Evolutionary conservation across 2,113 vertebrate species (phyloP).

Genomic region (Siniperca knerii): DNA sequence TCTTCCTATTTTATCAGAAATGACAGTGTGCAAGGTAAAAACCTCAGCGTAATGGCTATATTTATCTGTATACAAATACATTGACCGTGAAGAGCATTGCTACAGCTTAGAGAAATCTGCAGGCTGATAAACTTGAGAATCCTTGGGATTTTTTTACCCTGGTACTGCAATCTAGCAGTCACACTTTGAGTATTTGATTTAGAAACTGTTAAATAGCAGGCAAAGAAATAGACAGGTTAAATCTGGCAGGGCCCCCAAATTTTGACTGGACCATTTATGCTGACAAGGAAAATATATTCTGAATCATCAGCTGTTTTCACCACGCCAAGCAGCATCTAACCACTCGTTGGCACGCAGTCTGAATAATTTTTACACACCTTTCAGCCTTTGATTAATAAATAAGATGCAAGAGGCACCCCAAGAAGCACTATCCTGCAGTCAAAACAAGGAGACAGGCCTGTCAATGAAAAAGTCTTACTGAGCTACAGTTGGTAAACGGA

Average conservation of each 20-base stretch:
- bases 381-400: conserved; percentile 73
- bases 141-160: conserved; percentile 34
- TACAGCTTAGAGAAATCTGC: conserved; percentile 32
- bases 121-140: conserved; percentile 53
- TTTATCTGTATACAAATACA: conserved; percentile 58
- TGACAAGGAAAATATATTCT: conserved; percentile 71
- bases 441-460: conserved; percentile 66
- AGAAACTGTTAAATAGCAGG: conserved; percentile 54
- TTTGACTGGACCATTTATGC: conserved; percentile 63
- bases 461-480: conserved; percentile 44
- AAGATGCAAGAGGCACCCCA: conserved; percentile 44
- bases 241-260: conserved; percentile 44
- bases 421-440: conserved; percentile 45
- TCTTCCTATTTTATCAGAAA: conserved; percentile 51
- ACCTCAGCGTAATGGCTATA: conserved; percentile 38
- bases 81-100: conserved; percentile 48
- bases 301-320: conserved; percentile 75
- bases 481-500: conserved; percentile 48
- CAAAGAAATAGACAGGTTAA: conserved; percentile 50
- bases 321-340: conserved; percentile 44
- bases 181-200: conserved; percentile 42
- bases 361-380: conserved; percentile 66
- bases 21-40: conserved; percentile 40
- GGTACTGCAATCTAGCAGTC: conserved; percentile 32
- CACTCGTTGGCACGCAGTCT: conserved; percentile 42